These are phyloP conservation scores for Pandemis cinnamomeana DNA, from an alignment of 2,888 invertebrate species.

Conservation along the genomic window DNA sequence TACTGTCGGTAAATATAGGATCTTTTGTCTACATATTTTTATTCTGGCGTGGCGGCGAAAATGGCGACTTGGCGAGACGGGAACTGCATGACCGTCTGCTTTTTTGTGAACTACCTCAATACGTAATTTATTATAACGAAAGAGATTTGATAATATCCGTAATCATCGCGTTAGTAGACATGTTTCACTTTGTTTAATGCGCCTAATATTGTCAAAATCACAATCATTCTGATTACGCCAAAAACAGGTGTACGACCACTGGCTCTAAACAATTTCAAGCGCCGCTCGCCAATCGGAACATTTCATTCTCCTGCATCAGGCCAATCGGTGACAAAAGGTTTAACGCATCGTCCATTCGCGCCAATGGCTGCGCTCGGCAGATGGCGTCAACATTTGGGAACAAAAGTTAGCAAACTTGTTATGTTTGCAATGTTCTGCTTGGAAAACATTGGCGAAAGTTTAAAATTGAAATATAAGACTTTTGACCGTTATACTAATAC, in stretches of 20 bases:
- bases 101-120: too few species aligned
- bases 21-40: slow-evolving; percentile 4
- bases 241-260: neutral
- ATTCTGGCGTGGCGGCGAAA: neutral
- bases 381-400: slow-evolving; percentile 10
- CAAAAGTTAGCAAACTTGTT: slow-evolving; percentile 6
- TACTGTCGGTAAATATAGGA: neutral
- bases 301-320: neutral
- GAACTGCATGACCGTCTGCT: neutral
- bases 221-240: neutral
- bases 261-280: neutral
- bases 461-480: too few species aligned
- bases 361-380: slow-evolving; percentile 13
- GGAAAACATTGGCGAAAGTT: neutral
- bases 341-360: neutral
- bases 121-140: too few species aligned
- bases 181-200: too few species aligned
- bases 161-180: too few species aligned
- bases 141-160: too few species aligned
- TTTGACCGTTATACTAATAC: too few species aligned
- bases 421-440: neutral
- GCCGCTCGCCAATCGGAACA: neutral
- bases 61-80: neutral
- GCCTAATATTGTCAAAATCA: neutral
- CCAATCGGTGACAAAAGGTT: slow-evolving; percentile 1